A percentile compares a stretch with the other conserved stretches of the same genome.
Conservation (phyloP, 2,797 vertebrate genomes). For the Characodon lateralis region DNA sequence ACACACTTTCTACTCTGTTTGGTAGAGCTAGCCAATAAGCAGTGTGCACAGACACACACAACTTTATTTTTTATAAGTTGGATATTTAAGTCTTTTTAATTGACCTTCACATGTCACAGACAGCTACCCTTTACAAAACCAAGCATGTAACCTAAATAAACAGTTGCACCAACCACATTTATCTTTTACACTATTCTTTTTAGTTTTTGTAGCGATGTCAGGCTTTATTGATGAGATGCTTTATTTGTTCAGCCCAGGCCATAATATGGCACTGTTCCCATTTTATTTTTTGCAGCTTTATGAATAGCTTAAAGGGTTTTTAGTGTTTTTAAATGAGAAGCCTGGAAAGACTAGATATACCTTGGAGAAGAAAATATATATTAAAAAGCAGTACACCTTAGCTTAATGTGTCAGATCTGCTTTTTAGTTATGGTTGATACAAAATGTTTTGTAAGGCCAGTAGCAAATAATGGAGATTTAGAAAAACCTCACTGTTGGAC, state of each 20-base stretch:
- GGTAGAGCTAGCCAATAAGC: background rate
- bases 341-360: no score
- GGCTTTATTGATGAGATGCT: no score
- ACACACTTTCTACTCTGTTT: background rate
- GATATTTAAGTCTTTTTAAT: constrained; percentile 11
- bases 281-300: no score
- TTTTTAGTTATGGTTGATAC: background rate
- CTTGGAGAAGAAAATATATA: background rate
- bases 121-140: background rate
- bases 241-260: background rate
- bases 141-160: background rate
- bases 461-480: background rate
- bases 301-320: background rate
- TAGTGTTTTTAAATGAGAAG: background rate
- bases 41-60: background rate
- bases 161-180: background rate
- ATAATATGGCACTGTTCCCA: no score
- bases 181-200: background rate
- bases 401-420: background rate
- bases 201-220: background rate
- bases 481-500: background rate
- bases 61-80: background rate
- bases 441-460: background rate
- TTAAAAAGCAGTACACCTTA: background rate
- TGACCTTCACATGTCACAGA: constrained; percentile 32